Conservation (phyloP, 2,113 vertebrate species). For the Alligator mississippiensis region DNA sequence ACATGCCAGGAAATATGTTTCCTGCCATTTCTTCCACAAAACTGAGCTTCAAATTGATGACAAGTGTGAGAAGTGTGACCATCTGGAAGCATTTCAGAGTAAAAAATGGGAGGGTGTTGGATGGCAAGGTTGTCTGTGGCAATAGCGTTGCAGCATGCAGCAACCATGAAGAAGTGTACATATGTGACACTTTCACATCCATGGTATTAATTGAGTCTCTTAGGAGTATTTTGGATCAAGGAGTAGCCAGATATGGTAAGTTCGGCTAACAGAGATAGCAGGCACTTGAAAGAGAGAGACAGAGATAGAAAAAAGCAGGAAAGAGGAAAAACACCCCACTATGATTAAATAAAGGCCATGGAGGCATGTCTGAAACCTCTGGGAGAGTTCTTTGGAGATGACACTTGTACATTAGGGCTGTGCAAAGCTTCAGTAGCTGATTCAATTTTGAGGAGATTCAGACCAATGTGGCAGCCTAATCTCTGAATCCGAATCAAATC, state of each 20-base stretch:
- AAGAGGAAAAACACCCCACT: background rate
- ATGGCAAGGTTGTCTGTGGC: no score
- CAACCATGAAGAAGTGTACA: background rate
- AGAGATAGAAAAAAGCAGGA: background rate
- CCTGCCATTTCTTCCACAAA: background rate
- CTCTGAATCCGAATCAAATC: no score
- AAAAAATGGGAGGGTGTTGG: no score
- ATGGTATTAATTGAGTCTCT: background rate
- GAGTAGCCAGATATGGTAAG: background rate
- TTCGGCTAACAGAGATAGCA: background rate
- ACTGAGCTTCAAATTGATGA: background rate
- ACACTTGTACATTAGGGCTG: background rate
- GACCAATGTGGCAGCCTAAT: background rate
- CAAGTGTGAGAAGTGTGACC: no score
- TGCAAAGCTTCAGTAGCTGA: background rate
- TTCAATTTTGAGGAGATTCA: background rate
- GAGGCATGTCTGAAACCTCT: rapidly evolving
- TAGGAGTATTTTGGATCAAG: no score
- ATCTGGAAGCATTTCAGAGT: no score
- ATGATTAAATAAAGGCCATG: background rate
- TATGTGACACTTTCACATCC: background rate
- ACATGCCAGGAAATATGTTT: background rate
- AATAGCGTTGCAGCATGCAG: no score
- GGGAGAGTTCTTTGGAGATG: background rate
- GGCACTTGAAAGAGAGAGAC: background rate